Evolutionary conservation across 2,797 vertebrate genomes (phyloP).

Genomic region (Poeciliopsis infans): DNA sequence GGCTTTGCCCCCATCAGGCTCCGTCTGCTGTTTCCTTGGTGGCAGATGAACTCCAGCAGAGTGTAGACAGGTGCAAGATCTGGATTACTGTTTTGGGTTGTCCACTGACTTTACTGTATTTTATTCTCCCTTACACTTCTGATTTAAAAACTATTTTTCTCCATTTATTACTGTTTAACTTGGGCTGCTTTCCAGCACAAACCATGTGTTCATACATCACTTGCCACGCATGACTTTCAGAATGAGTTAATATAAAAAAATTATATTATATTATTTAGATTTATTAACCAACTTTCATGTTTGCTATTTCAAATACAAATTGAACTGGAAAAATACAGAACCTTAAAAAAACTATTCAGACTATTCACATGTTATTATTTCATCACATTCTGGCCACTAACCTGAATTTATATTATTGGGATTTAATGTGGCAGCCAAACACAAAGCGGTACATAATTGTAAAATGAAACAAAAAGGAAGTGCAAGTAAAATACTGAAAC

Average conservation of each 20-base stretch:
- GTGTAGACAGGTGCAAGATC: slow-evolving; percentile 74
- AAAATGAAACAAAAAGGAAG: background rate
- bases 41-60: slow-evolving; percentile 65
- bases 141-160: slow-evolving; percentile 48
- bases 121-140: slow-evolving; percentile 22
- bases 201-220: background rate
- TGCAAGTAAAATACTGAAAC: background rate
- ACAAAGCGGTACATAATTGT: background rate
- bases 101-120: slow-evolving; percentile 39
- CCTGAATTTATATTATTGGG: background rate
- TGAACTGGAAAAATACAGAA: background rate
- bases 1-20: slow-evolving; percentile 33
- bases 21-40: slow-evolving; percentile 63
- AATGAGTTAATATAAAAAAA: background rate
- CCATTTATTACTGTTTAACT: slow-evolving; percentile 3
- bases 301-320: background rate
- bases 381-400: background rate
- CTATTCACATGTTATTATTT: background rate
- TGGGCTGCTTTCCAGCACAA: slow-evolving; percentile 27
- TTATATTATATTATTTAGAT: background rate
- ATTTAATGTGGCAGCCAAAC: background rate
- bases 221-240: background rate
- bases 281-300: background rate
- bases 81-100: slow-evolving; percentile 34
- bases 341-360: too few species aligned